phyloP scores from a whole-genome alignment of 2,888 invertebrate genomes.

The Portevinia maculata region DNA sequence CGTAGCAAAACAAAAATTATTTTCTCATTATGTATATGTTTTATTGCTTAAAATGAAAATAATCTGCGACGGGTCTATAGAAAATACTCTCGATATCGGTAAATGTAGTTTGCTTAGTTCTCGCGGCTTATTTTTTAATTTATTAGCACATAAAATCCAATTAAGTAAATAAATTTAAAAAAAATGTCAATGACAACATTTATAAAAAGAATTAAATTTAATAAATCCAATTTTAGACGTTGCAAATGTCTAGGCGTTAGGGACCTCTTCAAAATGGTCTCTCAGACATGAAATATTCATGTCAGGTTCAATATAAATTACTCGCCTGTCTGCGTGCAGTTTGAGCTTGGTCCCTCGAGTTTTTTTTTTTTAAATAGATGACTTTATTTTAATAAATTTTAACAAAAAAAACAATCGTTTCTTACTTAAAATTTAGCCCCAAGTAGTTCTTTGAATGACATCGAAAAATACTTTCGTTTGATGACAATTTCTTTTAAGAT shows the following conservation, averaged over 20 bases:
- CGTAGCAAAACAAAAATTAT: conserved; percentile 23
- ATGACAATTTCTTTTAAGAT: conserved; percentile 74
- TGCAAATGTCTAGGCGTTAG: conserved; percentile 17
- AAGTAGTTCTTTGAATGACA: conserved; percentile 58
- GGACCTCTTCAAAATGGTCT: conserved; percentile 21
- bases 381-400: conserved; percentile 61
- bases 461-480: conserved; percentile 74
- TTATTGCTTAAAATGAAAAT: conserved; percentile 31
- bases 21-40: conserved; percentile 29
- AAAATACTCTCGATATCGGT: conserved; percentile 59
- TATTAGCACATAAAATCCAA: conserved; percentile 45
- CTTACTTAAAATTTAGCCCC: conserved; percentile 16
- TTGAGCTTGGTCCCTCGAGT: conserved; percentile 62
- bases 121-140: conserved; percentile 36
- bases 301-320: background rate
- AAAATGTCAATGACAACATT: conserved; percentile 47
- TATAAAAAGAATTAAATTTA: background rate
- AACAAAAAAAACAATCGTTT: conserved; percentile 28
- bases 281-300: background rate
- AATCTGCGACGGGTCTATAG: conserved; percentile 41
- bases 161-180: conserved; percentile 7
- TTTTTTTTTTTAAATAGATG: conserved; percentile 64
- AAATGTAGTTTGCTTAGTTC: conserved; percentile 49
- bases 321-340: conserved; percentile 6
- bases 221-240: conserved; percentile 24